Conservation (phyloP, 2,888 invertebrate genomes). For the Steromphala cineraria region DNA sequence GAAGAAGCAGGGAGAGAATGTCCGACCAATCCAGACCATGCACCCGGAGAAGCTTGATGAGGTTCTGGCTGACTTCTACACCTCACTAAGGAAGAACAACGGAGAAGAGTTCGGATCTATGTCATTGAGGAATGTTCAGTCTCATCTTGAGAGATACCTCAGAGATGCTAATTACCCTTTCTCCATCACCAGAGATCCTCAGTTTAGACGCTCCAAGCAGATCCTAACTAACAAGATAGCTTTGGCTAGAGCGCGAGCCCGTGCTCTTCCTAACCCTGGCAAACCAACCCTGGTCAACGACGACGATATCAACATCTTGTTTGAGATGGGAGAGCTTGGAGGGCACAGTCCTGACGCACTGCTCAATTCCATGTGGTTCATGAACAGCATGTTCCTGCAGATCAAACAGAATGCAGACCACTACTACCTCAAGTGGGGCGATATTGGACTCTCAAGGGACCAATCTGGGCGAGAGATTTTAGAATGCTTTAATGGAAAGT, state of each 20-base stretch:
- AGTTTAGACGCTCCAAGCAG: neutral
- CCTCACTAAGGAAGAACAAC: neutral
- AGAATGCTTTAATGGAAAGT: neutral
- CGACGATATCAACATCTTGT: neutral
- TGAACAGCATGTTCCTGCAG: conserved; percentile 5
- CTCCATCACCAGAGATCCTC: conserved; percentile 3
- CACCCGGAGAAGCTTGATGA: conserved; percentile 9
- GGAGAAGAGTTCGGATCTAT: conserved; percentile 19
- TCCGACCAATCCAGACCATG: conserved; percentile 11
- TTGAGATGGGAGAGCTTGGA: neutral
- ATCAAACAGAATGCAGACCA: conserved; percentile 6
- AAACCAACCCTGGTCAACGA: neutral
- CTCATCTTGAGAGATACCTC: neutral
- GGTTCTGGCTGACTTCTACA: neutral
- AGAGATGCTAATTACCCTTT: conserved; percentile 4
- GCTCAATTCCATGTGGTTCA: conserved; percentile 9
- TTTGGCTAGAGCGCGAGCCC: neutral
- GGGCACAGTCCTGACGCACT: neutral
- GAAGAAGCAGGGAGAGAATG: neutral
- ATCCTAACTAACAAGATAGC: neutral
- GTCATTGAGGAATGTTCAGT: conserved; percentile 14
- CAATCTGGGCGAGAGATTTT: neutral
- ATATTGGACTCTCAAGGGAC: neutral
- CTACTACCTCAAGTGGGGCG: neutral
- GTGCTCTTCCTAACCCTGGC: neutral